Conservation (phyloP, 2,113 vertebrate species). For the Hydropotes inermis region DNA sequence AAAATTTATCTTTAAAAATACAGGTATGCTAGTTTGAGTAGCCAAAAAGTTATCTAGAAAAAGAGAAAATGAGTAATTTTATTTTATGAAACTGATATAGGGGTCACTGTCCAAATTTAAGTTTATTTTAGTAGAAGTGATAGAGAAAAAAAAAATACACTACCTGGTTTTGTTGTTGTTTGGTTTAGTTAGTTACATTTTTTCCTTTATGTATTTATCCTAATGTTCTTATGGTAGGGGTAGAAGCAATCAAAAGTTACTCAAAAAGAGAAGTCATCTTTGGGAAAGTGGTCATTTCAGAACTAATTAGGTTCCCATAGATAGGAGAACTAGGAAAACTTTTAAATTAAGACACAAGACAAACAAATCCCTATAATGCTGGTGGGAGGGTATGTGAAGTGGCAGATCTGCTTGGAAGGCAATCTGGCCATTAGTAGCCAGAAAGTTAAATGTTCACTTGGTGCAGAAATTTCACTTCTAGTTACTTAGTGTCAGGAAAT, state of each 20-base stretch:
- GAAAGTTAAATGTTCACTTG: background rate
- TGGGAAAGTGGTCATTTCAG: background rate
- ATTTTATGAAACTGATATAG: background rate
- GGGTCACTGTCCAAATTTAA: background rate
- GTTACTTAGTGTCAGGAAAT: background rate
- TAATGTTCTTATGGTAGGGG: background rate
- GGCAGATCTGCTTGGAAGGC: background rate
- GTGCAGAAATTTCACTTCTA: background rate
- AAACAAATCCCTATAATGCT: background rate
- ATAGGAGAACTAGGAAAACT: background rate
- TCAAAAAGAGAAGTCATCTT: background rate
- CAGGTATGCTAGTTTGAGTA: background rate
- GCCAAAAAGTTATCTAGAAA: background rate
- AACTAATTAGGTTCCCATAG: background rate
- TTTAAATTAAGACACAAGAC: background rate
- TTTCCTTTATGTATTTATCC: background rate
- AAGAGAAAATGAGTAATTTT: background rate
- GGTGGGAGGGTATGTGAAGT: background rate
- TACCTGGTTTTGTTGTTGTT: background rate
- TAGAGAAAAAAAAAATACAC: background rate
- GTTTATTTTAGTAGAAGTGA: background rate
- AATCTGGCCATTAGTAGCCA: background rate
- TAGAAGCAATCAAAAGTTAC: background rate
- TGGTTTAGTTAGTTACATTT: background rate
- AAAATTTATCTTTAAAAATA: background rate